Percentiles rank a stretch among this genome's conserved stretches.
phyloP scores from a whole-genome alignment of 2,797 vertebrate species.

The Zalophus californianus region DNA sequence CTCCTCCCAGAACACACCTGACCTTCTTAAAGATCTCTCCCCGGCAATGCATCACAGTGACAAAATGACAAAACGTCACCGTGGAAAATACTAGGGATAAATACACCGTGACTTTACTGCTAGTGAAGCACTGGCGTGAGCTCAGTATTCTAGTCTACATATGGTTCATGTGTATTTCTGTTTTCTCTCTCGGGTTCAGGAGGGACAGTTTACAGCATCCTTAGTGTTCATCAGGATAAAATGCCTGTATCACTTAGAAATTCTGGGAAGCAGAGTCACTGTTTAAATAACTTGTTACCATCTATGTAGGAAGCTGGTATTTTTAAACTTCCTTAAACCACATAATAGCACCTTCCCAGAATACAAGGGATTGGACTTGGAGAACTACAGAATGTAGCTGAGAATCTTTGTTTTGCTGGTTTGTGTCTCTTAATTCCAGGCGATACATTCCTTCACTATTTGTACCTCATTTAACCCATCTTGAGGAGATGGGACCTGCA shows the following conservation, averaged over 20 bases:
- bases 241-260: conserved; percentile 52
- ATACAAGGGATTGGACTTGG: conserved; percentile 42
- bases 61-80: neutral
- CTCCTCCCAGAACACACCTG: neutral
- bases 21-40: neutral
- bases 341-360: conserved; percentile 75
- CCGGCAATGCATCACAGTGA: neutral
- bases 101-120: neutral
- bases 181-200: conserved; percentile 2
- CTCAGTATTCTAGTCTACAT: neutral
- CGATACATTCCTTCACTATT: neutral
- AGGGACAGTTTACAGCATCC: neutral
- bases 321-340: conserved; percentile 78
- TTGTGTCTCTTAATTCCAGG: conserved; percentile 10
- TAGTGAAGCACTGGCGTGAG: neutral
- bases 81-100: neutral
- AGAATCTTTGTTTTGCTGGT: conserved; percentile 17
- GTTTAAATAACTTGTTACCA: conserved; percentile 72
- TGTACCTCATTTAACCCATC: neutral
- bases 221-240: conserved; percentile 45
- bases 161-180: neutral
- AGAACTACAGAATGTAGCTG: conserved; percentile 37
- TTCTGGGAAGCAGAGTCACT: conserved; percentile 67
- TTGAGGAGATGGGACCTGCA: neutral
- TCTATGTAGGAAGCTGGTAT: conserved; percentile 67